Conservation (phyloP, 1,140 invertebrate genomes). For the Drosophila guanche region DNA sequence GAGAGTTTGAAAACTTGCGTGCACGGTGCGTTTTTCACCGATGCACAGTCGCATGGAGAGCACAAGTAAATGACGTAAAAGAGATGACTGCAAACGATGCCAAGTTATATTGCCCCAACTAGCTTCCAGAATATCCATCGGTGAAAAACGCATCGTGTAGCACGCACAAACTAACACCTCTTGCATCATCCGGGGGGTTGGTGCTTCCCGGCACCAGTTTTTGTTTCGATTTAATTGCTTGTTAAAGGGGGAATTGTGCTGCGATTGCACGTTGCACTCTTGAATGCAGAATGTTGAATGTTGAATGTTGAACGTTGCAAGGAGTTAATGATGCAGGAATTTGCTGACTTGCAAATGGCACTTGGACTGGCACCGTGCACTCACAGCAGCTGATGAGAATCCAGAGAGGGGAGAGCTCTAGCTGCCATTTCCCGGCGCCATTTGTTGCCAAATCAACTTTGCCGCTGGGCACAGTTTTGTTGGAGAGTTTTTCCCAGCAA, state of each 20-base stretch:
- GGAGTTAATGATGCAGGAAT: constrained; percentile 75
- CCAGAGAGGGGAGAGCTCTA: neutral
- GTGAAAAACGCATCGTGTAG: too few species aligned
- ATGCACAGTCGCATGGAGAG: constrained; percentile 2
- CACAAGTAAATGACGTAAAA: too few species aligned
- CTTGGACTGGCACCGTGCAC: neutral
- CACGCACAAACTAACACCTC: neutral
- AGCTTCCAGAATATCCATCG: too few species aligned
- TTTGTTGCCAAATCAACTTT: constrained; percentile 21
- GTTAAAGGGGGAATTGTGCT: constrained; percentile 77
- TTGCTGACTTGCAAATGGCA: constrained; percentile 63
- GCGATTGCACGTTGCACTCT: constrained; percentile 60
- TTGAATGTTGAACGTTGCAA: constrained; percentile 16
- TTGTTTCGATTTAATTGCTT: constrained; percentile 82
- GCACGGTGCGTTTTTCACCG: constrained; percentile 13
- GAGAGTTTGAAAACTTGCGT: too few species aligned
- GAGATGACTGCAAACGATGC: too few species aligned
- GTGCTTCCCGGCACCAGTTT: constrained; percentile 36
- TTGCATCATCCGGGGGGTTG: constrained; percentile 7
- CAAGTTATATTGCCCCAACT: too few species aligned
- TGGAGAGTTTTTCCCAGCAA: constrained; percentile 32
- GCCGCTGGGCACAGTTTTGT: constrained; percentile 9
- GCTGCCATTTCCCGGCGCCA: neutral
- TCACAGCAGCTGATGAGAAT: constrained; percentile 5
- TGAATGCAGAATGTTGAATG: neutral